These are phyloP conservation scores for Drosophila repleta DNA, from an alignment of 1,140 invertebrate species.

Conservation along the genomic window DNA sequence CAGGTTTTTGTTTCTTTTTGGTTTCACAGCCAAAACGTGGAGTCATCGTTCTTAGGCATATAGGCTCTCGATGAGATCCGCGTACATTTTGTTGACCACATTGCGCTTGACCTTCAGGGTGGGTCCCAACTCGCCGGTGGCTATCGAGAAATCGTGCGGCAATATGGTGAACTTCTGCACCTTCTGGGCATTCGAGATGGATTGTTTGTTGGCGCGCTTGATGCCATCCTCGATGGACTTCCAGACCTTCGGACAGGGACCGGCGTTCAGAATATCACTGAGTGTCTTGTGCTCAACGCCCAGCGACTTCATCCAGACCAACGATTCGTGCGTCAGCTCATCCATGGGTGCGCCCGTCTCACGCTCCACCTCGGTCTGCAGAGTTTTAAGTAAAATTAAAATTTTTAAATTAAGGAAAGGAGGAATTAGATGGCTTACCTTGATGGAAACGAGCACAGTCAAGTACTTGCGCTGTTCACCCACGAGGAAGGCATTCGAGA, in stretches of 20 bases:
- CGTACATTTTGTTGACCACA: constrained; percentile 88
- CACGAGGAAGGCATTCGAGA: constrained; percentile 94
- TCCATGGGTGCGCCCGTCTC: constrained; percentile 90
- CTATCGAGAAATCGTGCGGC: constrained; percentile 93
- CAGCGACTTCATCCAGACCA: constrained; percentile 89
- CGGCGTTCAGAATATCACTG: constrained; percentile 88
- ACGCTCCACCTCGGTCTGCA: constrained; percentile 84
- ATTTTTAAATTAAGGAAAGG: no score
- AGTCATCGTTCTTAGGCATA: constrained; percentile 56
- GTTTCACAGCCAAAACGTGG: background rate
- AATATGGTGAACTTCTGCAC: constrained; percentile 96
- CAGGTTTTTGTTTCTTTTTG: background rate
- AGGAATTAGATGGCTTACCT: no score
- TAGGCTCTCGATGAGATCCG: constrained; percentile 89
- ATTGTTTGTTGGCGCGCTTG: constrained; percentile 89
- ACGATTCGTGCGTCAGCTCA: constrained; percentile 87
- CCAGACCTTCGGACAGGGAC: constrained; percentile 86
- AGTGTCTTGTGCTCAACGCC: constrained; percentile 90
- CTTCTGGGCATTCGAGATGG: constrained; percentile 94
- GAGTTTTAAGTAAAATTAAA: no score
- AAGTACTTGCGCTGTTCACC: constrained; percentile 95
- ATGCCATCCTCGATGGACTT: constrained; percentile 92
- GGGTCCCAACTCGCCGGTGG: constrained; percentile 94
- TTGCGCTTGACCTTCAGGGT: constrained; percentile 94
- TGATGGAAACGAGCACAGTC: constrained; percentile 92